Percentiles rank a stretch among this genome's conserved stretches.
Conservation (phyloP, 2,113 vertebrate genomes). For the Chaenogobius annularis region DNA sequence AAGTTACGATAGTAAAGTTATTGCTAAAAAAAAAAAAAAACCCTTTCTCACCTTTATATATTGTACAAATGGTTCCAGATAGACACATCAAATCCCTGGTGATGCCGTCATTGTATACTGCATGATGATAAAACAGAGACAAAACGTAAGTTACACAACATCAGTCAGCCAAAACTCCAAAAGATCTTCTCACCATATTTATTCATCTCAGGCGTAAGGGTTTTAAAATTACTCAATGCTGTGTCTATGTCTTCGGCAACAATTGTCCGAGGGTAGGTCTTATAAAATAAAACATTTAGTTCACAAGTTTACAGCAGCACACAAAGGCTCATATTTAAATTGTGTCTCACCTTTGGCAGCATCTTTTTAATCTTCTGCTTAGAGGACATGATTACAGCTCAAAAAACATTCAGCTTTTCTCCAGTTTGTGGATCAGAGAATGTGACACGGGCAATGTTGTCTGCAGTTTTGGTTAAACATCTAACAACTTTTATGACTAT, state of each 20-base stretch:
- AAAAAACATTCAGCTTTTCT: background rate
- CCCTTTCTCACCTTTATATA: constrained; percentile 79
- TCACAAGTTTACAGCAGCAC: background rate
- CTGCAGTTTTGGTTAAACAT: constrained; percentile 20
- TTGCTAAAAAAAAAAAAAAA: background rate
- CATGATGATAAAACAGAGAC: constrained; percentile 22
- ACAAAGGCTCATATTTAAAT: background rate
- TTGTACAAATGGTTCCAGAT: constrained; percentile 85
- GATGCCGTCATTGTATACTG: constrained; percentile 92
- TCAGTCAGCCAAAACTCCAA: background rate
- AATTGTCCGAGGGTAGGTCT: constrained; percentile 85
- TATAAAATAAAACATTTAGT: background rate
- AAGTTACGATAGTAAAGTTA: background rate
- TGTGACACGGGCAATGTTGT: fast-evolving
- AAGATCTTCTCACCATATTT: constrained; percentile 79
- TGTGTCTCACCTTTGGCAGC: constrained; percentile 84
- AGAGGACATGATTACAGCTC: constrained; percentile 68
- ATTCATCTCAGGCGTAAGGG: constrained; percentile 85
- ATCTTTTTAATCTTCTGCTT: constrained; percentile 80
- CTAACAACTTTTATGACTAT: constrained; percentile 36
- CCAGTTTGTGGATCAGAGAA: background rate
- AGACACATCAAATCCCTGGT: constrained; percentile 85
- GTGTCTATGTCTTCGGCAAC: constrained; percentile 82
- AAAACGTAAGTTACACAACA: background rate
- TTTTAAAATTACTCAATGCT: constrained; percentile 82